Conservation (phyloP, 2,888 invertebrate species). For the Clitarchus hookeri region DNA sequence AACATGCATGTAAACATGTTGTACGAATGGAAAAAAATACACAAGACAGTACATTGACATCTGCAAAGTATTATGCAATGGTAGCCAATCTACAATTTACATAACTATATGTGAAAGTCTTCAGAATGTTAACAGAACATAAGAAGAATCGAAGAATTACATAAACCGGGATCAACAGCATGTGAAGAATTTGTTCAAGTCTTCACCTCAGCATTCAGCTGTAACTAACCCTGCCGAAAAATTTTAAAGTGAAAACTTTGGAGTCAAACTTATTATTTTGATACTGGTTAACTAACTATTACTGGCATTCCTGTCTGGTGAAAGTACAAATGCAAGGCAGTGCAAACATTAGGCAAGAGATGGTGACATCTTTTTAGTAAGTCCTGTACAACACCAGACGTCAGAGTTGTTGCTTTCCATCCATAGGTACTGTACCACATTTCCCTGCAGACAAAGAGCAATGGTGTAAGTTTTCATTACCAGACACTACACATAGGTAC, state of each 20-base stretch:
- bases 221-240: background rate
- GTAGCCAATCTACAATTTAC: background rate
- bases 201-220: background rate
- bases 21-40: too few relatives aligned
- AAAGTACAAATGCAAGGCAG: slow-evolving; percentile 14
- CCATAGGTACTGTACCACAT: background rate
- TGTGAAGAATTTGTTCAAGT: too few relatives aligned
- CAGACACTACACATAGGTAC: too few relatives aligned
- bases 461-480: too few relatives aligned
- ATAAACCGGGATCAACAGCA: too few relatives aligned
- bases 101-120: background rate
- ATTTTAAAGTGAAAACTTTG: background rate
- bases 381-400: slow-evolving; percentile 29
- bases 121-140: background rate
- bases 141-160: background rate
- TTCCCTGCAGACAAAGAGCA: background rate
- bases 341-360: slow-evolving; percentile 14
- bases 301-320: slow-evolving; percentile 5
- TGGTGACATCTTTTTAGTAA: background rate
- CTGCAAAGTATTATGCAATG: background rate
- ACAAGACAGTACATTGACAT: too few relatives aligned
- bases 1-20: background rate
- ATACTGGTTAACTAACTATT: background rate
- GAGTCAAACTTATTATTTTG: background rate
- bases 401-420: slow-evolving; percentile 36